A percentile compares a stretch with the other conserved stretches of the same genome.
phyloP scores from a whole-genome alignment of 2,888 invertebrate species.

The Nemoura dubitans region DNA sequence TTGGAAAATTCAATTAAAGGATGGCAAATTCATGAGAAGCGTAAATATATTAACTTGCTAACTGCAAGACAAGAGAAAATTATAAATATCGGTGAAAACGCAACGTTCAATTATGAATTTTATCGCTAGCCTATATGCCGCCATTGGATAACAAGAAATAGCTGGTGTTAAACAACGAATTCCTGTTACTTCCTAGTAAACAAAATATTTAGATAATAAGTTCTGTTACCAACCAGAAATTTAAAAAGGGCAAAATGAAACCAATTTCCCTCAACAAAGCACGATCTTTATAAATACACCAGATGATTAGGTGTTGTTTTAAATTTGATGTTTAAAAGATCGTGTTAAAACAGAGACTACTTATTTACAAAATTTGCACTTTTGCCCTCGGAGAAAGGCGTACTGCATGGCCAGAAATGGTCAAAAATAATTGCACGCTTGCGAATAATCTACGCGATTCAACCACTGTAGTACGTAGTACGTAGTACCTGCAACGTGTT shows the following conservation, averaged over 20 bases:
- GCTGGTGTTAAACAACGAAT: not conserved
- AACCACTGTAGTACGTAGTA: too few relatives aligned
- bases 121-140: too few relatives aligned
- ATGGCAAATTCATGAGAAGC: not conserved
- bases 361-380: not conserved
- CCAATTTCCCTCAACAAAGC: not conserved
- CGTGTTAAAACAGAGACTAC: not conserved
- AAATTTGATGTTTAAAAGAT: not conserved
- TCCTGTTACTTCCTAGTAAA: not conserved
- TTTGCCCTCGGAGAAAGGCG: slow-evolving; percentile 17
- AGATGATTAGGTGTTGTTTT: not conserved
- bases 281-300: not conserved
- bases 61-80: not conserved
- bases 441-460: not conserved
- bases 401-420: slow-evolving; percentile 18
- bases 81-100: not conserved
- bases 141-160: too few relatives aligned
- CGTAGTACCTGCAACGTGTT: not conserved
- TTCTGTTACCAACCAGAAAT: not conserved
- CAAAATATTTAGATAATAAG: not conserved
- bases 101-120: not conserved
- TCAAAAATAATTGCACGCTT: not conserved
- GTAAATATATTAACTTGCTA: not conserved
- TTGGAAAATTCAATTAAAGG: not conserved
- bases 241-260: not conserved